A percentile compares a stretch with the other conserved stretches of the same genome.
These are phyloP conservation scores for Leptopilina myrica DNA, from an alignment of 2,888 invertebrate species.

Conservation along the genomic window DNA sequence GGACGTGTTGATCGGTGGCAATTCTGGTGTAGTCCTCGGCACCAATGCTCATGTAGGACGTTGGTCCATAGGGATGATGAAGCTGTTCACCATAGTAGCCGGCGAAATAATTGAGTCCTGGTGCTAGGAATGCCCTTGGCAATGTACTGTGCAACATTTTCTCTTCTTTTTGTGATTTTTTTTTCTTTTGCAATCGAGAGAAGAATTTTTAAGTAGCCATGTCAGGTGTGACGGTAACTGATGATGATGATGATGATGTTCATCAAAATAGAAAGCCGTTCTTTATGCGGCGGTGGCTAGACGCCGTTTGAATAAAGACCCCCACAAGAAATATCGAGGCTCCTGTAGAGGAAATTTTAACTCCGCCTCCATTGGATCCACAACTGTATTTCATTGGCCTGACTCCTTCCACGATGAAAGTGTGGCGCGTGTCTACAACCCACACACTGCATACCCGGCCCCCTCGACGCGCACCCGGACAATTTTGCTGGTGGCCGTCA, in stretches of 20 bases:
- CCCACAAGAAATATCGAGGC: conserved; percentile 43
- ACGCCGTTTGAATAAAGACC: conserved; percentile 69
- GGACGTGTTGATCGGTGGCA: conserved; percentile 49
- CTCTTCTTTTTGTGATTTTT: not conserved
- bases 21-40: conserved; percentile 60
- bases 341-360: conserved; percentile 58
- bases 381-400: conserved; percentile 55
- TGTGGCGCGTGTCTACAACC: conserved; percentile 57
- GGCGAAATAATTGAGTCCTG: conserved; percentile 68
- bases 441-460: not conserved
- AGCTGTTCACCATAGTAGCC: conserved; percentile 68
- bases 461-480: conserved; percentile 41
- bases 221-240: too few relatives aligned
- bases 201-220: too few relatives aligned
- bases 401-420: conserved; percentile 54
- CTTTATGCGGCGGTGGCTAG: conserved; percentile 69
- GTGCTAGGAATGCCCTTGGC: conserved; percentile 70
- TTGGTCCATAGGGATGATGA: conserved; percentile 59
- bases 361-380: conserved; percentile 56
- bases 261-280: too few relatives aligned
- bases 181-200: too few relatives aligned
- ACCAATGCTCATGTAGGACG: conserved; percentile 63
- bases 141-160: conserved; percentile 72
- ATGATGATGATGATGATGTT: not conserved
- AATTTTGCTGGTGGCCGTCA: conserved; percentile 48